phyloP scores from a whole-genome alignment of 2,113 vertebrate species.

The Herpailurus yagouaroundi region DNA sequence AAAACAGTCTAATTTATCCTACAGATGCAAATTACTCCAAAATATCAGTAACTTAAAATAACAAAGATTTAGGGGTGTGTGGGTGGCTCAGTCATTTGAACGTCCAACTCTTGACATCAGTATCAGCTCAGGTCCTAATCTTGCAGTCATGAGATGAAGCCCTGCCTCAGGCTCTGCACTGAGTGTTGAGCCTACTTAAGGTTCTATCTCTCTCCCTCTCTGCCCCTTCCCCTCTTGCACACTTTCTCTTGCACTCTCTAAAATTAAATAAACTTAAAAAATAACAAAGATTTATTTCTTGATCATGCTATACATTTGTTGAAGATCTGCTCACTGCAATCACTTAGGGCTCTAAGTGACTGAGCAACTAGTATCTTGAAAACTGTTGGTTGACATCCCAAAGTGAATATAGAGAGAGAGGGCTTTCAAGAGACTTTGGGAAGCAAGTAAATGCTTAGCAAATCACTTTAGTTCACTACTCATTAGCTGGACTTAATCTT shows the following conservation, averaged over 20 bases:
- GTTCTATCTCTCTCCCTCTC: too few species aligned
- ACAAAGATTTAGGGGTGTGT: neutral
- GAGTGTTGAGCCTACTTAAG: too few species aligned
- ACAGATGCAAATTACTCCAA: neutral
- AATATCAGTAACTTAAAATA: neutral
- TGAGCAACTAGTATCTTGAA: neutral
- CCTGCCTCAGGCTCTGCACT: too few species aligned
- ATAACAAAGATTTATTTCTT: neutral
- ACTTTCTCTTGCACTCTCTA: too few species aligned
- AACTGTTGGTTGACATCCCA: neutral
- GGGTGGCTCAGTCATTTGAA: too few species aligned
- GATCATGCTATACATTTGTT: neutral
- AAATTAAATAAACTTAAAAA: too few species aligned
- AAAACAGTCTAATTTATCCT: neutral
- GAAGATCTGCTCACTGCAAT: neutral
- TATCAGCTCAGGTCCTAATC: too few species aligned
- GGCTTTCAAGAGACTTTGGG: neutral
- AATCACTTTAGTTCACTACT: neutral
- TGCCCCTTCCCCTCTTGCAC: too few species aligned
- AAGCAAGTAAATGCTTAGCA: neutral
- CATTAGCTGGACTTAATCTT: neutral
- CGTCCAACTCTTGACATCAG: too few species aligned
- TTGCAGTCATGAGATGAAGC: too few species aligned
- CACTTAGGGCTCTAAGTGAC: neutral
- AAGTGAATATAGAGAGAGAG: neutral